Evolutionary conservation across 2,113 vertebrate genomes (phyloP).

Genomic region (Microcebus murinus): DNA sequence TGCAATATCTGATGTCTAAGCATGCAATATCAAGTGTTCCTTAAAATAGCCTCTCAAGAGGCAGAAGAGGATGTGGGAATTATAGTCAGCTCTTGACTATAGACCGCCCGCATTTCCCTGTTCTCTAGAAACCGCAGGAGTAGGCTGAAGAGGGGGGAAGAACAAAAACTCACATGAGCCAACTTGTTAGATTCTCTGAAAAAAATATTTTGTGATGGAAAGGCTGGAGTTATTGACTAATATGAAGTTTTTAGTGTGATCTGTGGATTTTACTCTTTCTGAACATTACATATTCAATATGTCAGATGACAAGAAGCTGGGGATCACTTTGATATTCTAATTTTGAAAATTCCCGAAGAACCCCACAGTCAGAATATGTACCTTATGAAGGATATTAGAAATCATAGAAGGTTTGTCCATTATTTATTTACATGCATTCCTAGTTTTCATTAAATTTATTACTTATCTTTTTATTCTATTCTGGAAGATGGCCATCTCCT

Average conservation of each 20-base stretch:
- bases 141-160: background rate
- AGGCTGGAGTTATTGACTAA: background rate
- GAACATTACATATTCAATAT: background rate
- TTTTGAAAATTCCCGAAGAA: background rate
- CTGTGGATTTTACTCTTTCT: background rate
- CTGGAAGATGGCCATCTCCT: background rate
- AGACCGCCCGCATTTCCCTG: background rate
- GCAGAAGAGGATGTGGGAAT: slow-evolving; percentile 43
- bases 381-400: background rate
- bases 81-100: background rate
- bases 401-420: background rate
- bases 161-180: background rate
- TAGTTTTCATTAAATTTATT: background rate
- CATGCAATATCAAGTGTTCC: slow-evolving; percentile 42
- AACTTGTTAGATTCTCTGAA: background rate
- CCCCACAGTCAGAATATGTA: background rate
- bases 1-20: slow-evolving; percentile 15
- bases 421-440: background rate
- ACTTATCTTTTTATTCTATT: slow-evolving; percentile 36
- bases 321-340: background rate
- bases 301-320: background rate
- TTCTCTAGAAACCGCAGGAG: background rate
- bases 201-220: background rate
- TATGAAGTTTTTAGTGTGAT: background rate
- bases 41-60: slow-evolving; percentile 51